Percentiles rank a stretch among this genome's conserved stretches.
These are phyloP conservation scores for Cyclophora albipunctata DNA, from an alignment of 2,888 invertebrate species.

Conservation along the genomic window DNA sequence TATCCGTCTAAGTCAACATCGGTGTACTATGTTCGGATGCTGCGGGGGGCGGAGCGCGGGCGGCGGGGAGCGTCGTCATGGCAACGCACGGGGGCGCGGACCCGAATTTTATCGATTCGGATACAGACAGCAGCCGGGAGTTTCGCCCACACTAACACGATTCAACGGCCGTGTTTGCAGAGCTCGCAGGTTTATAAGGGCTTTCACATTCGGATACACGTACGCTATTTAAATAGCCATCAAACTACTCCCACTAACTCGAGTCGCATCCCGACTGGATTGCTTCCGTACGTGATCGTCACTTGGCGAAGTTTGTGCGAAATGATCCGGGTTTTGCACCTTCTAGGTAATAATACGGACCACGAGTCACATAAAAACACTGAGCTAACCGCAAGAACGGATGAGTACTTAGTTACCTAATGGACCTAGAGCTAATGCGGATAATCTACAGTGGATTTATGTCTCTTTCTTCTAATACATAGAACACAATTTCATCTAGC, in stretches of 20 bases:
- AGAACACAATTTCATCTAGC: too few species aligned
- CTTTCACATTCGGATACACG: constrained; percentile 61
- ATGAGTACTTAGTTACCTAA: too few species aligned
- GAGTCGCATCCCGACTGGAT: constrained; percentile 31
- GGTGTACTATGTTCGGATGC: constrained; percentile 58
- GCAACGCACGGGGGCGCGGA: constrained; percentile 67
- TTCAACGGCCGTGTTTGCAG: constrained; percentile 69
- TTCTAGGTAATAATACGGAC: too few species aligned
- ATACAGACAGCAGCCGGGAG: constrained; percentile 69
- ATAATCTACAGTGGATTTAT: too few species aligned
- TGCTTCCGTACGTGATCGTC: constrained; percentile 29
- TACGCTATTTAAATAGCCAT: constrained; percentile 45
- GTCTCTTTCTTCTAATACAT: too few species aligned
- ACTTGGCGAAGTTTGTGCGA: constrained; percentile 18
- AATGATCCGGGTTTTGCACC: constrained; percentile 1
- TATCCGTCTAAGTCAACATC: constrained; percentile 75
- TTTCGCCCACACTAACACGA: constrained; percentile 67
- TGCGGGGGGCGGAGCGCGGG: constrained; percentile 33
- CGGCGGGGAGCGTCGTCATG: constrained; percentile 54
- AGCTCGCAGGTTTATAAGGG: constrained; percentile 66
- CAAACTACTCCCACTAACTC: constrained; percentile 23
- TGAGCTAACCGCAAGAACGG: too few species aligned
- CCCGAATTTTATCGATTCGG: constrained; percentile 75
- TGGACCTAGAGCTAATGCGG: too few species aligned
- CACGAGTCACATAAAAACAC: too few species aligned